Percentiles rank a stretch among this genome's conserved stretches.
phyloP scores from a whole-genome alignment of 1,140 invertebrate species.

The Agrilus planipennis region DNA sequence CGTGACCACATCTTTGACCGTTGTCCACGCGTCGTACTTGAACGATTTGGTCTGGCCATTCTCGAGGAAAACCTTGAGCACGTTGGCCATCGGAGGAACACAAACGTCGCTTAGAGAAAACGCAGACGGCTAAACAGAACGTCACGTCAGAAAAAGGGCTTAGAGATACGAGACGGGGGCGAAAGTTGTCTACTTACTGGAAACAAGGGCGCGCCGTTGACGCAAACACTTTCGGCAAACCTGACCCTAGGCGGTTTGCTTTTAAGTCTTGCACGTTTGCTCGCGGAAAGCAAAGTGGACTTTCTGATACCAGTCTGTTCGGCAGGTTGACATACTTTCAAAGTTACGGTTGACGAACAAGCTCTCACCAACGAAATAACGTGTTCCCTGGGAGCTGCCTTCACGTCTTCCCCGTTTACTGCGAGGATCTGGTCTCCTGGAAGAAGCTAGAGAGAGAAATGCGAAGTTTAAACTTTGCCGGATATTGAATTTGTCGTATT shows the following conservation, averaged over 20 bases:
- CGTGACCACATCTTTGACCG: constrained; percentile 74
- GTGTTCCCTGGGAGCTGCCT: constrained; percentile 69
- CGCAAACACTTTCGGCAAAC: constrained; percentile 78
- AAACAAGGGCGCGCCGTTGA: constrained; percentile 69
- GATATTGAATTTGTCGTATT: too few relatives aligned
- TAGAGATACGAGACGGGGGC: too few relatives aligned
- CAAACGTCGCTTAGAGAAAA: constrained; percentile 67
- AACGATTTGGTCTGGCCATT: constrained; percentile 95
- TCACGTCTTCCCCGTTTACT: constrained; percentile 84
- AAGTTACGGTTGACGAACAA: constrained; percentile 58
- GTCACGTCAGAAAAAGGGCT: too few relatives aligned
- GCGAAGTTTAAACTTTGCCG: too few relatives aligned
- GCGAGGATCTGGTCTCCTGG: constrained; percentile 81
- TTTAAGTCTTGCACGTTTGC: constrained; percentile 70
- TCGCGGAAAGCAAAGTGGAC: constrained; percentile 74
- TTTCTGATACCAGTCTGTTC: constrained; percentile 53
- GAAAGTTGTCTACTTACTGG: constrained; percentile 49
- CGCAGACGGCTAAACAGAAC: constrained; percentile 56
- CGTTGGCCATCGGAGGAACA: constrained; percentile 82
- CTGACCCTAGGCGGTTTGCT: constrained; percentile 73
- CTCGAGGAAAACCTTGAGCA: constrained; percentile 85
- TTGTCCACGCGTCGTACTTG: constrained; percentile 84
- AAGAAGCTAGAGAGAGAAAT: constrained; percentile 50
- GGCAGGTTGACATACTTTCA: constrained; percentile 74
- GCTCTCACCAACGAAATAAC: constrained; percentile 80